phyloP scores from a whole-genome alignment of 2,888 invertebrate species.

The Proisotoma minuta region DNA sequence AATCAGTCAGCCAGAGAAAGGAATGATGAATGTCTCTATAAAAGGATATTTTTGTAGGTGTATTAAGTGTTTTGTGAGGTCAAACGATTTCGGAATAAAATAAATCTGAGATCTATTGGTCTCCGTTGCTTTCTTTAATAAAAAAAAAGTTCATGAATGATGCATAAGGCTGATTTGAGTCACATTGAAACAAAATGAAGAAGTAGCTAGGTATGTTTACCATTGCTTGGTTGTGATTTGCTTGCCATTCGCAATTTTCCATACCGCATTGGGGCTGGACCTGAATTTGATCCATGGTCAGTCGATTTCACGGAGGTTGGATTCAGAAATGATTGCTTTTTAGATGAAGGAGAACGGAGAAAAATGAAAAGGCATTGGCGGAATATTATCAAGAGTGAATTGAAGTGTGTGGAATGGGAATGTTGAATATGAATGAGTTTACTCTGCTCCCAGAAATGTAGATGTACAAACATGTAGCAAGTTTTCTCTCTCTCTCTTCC shows the following conservation, averaged over 20 bases:
- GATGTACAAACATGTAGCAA: no score
- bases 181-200: neutral
- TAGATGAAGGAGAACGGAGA: neutral
- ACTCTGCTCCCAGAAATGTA: no score
- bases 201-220: no score
- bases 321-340: slow-evolving; percentile 28
- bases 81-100: neutral
- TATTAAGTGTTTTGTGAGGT: neutral
- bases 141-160: slow-evolving; percentile 32
- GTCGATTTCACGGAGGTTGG: slow-evolving; percentile 26
- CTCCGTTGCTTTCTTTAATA: slow-evolving; percentile 12
- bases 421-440: slow-evolving; percentile 5
- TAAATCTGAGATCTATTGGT: neutral
- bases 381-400: neutral
- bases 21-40: neutral
- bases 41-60: neutral
- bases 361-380: neutral
- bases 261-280: neutral
- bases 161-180: slow-evolving; percentile 14
- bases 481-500: no score
- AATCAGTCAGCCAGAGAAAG: neutral
- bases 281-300: neutral
- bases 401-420: neutral
- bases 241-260: no score
- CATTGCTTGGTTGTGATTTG: no score